Base-by-base conservation (phyloP, 2,797 vertebrate genomes). In the Bufotes viridis region DNA sequence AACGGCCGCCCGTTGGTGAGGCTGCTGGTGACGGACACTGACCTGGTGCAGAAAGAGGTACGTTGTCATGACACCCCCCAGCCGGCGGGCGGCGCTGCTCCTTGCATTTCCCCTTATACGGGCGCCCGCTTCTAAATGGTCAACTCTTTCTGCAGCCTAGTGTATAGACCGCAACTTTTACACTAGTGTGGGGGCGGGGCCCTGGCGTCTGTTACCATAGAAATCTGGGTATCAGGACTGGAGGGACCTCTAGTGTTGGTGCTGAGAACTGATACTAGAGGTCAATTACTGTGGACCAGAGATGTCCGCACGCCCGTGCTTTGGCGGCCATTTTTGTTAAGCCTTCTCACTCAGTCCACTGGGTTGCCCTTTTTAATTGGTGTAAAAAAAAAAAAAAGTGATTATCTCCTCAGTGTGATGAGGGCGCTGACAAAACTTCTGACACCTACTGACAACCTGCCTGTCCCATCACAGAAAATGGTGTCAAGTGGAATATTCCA, bases 11-110 rank as follows among this genome's bases (percentile, higher is more conserved):
- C 87, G 12, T 58, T 88, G 78, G 87, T 88, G 57, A 63, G 69
- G 49, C 83, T 88, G 63, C 67, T 88, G 83, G 83, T 88, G 78
- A 88, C 82, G 0, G 83, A 85, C 2, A 26, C 87, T 0, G 87
- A 88, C 5, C 58, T 88, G 17, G 69, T 67, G 5, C 78, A 85
- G 18, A 70, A 55, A 17, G 87, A 88, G 87, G 87, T 88, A 58
- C 85, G 11, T 3, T 70, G 74, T 53, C 74, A 53, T 78, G 49
- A 58, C 55, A 76, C 55, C 49, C 9, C 57, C 29, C 34, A 10
- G 60, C 55, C 55, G 9, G 7, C 18, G 53, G 9, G 70, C 8
- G 49, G 60, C 42, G 26, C 60, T 81, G 60, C 15, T 12, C 1
- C 7, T 70, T 34, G 18, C 6, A 69, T 8, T 7, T 1, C 3